Evolutionary conservation across 2,113 vertebrate genomes (phyloP).

Genomic region (Nibea coibor): DNA sequence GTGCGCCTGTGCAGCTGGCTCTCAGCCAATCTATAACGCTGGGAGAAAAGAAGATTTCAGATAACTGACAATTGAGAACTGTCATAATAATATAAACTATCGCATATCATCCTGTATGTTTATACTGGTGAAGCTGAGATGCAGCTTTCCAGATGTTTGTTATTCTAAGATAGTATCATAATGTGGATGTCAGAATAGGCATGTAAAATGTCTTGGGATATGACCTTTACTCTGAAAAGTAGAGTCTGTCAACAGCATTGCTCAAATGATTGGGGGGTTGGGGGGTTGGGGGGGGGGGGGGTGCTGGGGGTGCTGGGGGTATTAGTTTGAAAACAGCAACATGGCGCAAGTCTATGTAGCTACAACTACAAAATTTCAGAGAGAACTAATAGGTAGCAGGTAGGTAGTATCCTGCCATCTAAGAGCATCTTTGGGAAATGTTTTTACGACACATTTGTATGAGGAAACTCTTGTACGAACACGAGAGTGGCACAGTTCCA

Average conservation of each 20-base stretch:
- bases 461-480: not conserved
- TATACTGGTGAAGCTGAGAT: not conserved
- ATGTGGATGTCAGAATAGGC: not conserved
- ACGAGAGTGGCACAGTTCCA: not conserved
- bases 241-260: not conserved
- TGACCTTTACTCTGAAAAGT: not conserved
- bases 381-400: not conserved
- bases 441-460: not conserved
- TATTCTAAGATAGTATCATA: too few relatives aligned
- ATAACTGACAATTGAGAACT: not conserved
- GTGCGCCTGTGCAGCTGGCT: not conserved
- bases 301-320: too few relatives aligned
- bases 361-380: not conserved
- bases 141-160: too few relatives aligned
- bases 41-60: not conserved
- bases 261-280: too few relatives aligned
- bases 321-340: not conserved
- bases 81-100: not conserved
- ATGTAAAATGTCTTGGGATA: not conserved
- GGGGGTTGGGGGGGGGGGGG: too few relatives aligned
- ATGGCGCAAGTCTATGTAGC: not conserved
- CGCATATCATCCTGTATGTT: not conserved
- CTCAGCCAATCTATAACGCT: not conserved
- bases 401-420: not conserved
- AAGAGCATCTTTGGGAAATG: not conserved